phyloP scores from a whole-genome alignment of 1,140 invertebrate species.

The Drosophila pectinifera region DNA sequence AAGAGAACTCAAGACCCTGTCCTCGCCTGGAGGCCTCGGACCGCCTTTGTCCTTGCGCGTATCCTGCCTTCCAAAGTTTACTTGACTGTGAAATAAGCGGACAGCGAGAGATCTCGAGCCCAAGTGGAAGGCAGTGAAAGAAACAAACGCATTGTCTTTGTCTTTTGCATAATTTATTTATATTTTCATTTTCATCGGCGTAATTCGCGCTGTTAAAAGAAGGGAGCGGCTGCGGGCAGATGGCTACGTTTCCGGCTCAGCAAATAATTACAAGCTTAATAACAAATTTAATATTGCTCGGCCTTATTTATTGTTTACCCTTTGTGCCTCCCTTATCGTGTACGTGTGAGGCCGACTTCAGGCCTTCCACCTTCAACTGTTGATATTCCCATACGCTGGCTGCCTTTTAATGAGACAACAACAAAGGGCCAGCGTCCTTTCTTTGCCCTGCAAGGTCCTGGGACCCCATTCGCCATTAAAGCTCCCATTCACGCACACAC shows the following conservation, averaged over 20 bases:
- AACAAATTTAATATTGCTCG: constrained; percentile 78
- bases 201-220: constrained; percentile 48
- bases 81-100: constrained; percentile 80
- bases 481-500: constrained; percentile 15
- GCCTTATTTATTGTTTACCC: constrained; percentile 54
- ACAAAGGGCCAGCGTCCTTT: constrained; percentile 51
- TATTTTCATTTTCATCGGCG: constrained; percentile 64
- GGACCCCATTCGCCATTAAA: constrained; percentile 48
- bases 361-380: constrained; percentile 42
- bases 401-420: constrained; percentile 79
- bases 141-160: constrained; percentile 74
- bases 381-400: constrained; percentile 68
- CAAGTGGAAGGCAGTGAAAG: constrained; percentile 44
- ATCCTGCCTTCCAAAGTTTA: constrained; percentile 67
- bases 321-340: constrained; percentile 36
- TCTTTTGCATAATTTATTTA: constrained; percentile 80
- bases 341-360: not conserved
- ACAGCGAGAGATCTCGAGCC: constrained; percentile 38
- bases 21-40: constrained; percentile 19
- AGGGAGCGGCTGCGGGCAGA: constrained; percentile 44
- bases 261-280: constrained; percentile 81
- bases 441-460: constrained; percentile 9
- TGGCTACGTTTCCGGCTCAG: constrained; percentile 69
- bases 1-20: constrained; percentile 25
- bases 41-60: constrained; percentile 38